Base-by-base conservation (phyloP, 2,888 invertebrate genomes). In the Helobdella robusta region DNA sequence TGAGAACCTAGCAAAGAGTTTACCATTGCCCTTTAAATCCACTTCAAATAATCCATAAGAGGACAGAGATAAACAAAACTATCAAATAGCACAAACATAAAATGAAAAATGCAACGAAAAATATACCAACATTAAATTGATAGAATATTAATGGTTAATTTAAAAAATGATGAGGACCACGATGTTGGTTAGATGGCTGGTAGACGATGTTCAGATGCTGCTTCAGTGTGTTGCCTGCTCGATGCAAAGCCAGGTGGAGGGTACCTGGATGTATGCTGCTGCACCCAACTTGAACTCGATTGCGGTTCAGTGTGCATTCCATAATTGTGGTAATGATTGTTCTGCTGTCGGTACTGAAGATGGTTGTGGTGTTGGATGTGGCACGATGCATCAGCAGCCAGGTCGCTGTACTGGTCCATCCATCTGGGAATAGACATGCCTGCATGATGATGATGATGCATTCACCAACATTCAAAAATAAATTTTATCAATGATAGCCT, bases 191-290 rank as follows among this genome's bases (percentile, higher is more conserved):
- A 56, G 25, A 56, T 28, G 32, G 56, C 56, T n/a, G 56, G 32
- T 32, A 56, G 32, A n/a, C 56, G 56, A 28, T 56, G 56, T 56
- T 56, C 56, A 30, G 56, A 30, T 23, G 56, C 18, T 56, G 56
- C 56, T 28, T 56, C 56, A 40, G 11, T 40, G 3, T 56, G 56
- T 18, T 56, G 56, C 32, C 56, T 56, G 18, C 30, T 56, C 1
- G 56, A 56, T 11, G 32, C 28, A 56, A 28, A 28, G 32, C 30
- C 30, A n/a, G 56, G 56, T n/a, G n/a, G n/a, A n/a, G n/a, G n/a
- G 1, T 28, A 32, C 28, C 32, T 30, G 30, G 30, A 30, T n/a
- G 56, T 4, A 20, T 56, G 56, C 32, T 56, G 56, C 32, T 56
- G 56, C 56, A 56, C 15, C 56, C 56, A 56, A 6, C 30, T 25